These are phyloP conservation scores for Steatornis caripensis DNA, from an alignment of 2,113 vertebrate genomes.

Conservation along the genomic window DNA sequence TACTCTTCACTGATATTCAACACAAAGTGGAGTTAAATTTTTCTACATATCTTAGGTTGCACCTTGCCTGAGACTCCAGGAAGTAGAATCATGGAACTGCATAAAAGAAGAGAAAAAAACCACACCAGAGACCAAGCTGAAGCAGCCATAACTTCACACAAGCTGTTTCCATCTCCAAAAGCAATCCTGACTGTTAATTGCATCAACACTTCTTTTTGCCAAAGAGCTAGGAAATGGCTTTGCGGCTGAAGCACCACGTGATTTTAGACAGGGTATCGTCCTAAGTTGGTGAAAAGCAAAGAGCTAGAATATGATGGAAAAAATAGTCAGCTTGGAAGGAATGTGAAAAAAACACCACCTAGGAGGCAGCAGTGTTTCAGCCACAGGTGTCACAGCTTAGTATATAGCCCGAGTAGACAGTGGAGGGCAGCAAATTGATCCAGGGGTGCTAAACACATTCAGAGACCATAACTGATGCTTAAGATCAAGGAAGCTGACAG, in stretches of 20 bases:
- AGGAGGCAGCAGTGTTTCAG: not conserved
- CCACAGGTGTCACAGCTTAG: not conserved
- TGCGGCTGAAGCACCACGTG: not conserved
- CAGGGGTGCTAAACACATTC: not conserved
- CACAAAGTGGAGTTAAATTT: not conserved
- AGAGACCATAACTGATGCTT: not conserved
- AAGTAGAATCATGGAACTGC: not conserved
- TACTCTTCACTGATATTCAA: not conserved
- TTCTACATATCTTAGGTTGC: not conserved
- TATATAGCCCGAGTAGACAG: not conserved
- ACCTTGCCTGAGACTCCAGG: not conserved
- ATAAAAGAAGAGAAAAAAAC: not conserved
- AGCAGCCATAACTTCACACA: not conserved
- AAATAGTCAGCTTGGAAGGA: not conserved
- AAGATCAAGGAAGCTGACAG: not conserved
- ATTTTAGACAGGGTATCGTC: not conserved
- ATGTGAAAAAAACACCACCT: not conserved
- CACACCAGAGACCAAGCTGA: not conserved
- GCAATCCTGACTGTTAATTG: not conserved
- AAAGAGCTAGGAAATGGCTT: not conserved
- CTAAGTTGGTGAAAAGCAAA: not conserved
- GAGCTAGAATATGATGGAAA: not conserved
- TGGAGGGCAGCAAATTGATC: not conserved
- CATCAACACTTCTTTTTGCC: not conserved
- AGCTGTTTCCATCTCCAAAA: not conserved